Percentiles rank a stretch among this genome's conserved stretches.
Conservation (phyloP, 2,113 vertebrate species). For the Pteruthius melanotis region DNA sequence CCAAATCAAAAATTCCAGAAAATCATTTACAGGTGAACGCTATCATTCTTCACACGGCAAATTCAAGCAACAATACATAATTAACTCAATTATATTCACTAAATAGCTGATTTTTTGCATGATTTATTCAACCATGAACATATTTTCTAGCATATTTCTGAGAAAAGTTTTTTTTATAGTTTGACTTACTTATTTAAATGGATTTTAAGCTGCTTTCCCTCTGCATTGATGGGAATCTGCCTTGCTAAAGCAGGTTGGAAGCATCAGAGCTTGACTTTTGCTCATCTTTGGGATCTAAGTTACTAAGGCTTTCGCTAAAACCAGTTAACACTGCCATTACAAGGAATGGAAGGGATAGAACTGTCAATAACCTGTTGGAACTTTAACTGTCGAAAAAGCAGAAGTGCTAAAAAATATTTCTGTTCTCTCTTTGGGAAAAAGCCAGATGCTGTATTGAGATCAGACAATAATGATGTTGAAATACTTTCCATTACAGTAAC, state of each 20-base stretch:
- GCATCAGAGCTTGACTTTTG: neutral
- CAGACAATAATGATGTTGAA: conserved; percentile 55
- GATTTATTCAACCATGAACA: neutral
- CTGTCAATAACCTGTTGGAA: conserved; percentile 11
- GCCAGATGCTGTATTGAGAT: conserved; percentile 39
- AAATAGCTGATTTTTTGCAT: neutral
- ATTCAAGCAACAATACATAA: neutral
- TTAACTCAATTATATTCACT: neutral
- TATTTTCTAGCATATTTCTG: neutral
- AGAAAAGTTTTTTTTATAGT: neutral
- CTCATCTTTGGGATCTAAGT: neutral
- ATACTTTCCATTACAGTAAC: conserved; percentile 67
- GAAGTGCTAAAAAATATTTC: conserved; percentile 34
- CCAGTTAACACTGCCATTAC: neutral
- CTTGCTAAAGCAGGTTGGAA: neutral
- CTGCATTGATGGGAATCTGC: neutral
- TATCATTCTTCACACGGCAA: neutral
- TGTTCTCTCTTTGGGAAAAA: conserved; percentile 23
- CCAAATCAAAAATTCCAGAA: neutral
- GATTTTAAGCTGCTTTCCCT: neutral
- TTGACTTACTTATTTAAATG: neutral
- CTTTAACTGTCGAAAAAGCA: neutral
- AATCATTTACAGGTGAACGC: neutral
- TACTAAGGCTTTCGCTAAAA: neutral
- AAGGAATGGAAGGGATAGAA: neutral